phyloP scores from a whole-genome alignment of 2,888 invertebrate species.

The Gibbula magus region DNA sequence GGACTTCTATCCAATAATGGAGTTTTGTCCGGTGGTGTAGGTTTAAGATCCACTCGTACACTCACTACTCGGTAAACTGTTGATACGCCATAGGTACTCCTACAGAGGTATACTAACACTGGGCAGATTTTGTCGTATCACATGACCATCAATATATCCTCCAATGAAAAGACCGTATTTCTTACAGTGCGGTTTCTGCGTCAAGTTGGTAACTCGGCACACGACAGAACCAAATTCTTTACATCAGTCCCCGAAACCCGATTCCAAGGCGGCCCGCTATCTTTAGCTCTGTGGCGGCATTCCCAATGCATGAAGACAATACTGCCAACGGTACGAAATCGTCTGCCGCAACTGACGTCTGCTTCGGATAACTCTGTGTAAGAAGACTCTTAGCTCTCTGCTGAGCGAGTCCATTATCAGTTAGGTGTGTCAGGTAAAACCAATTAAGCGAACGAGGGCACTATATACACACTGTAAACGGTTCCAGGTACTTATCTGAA shows the following conservation, averaged over 20 bases:
- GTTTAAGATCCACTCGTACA: too few relatives aligned
- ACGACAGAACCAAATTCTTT: not conserved
- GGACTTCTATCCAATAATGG: too few relatives aligned
- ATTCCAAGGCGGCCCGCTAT: not conserved
- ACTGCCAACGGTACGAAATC: too few relatives aligned
- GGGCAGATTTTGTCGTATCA: constrained; percentile 41
- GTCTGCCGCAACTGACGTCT: too few relatives aligned
- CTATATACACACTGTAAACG: too few relatives aligned
- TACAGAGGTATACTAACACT: constrained; percentile 23
- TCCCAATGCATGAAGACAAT: not conserved
- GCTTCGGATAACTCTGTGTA: not conserved
- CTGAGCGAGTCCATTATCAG: not conserved
- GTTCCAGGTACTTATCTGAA: too few relatives aligned
- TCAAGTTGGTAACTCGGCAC: not conserved
- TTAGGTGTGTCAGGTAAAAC: too few relatives aligned
- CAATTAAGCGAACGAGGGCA: too few relatives aligned
- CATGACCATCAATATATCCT: constrained; percentile 46
- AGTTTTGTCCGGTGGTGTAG: too few relatives aligned
- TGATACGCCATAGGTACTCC: not conserved
- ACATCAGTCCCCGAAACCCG: not conserved
- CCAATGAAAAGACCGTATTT: constrained; percentile 37
- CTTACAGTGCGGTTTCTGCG: constrained; percentile 4
- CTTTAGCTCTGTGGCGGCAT: not conserved
- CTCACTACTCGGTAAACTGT: not conserved
- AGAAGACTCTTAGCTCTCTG: not conserved